Conservation (phyloP, 2,797 vertebrate genomes). For the Dallia pectoralis region DNA sequence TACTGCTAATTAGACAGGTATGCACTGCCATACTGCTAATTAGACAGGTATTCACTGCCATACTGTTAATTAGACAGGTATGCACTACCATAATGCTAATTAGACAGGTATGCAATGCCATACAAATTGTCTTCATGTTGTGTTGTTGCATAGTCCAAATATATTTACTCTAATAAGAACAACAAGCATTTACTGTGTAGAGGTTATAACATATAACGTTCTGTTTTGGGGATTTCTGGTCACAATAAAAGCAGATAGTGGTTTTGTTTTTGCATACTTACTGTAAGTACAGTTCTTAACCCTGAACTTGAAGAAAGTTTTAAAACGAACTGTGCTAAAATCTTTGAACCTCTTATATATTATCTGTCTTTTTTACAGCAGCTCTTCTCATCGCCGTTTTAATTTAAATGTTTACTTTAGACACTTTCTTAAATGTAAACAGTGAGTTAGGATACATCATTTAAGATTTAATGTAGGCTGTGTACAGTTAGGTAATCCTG, state of each 20-base stretch:
- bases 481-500: not conserved
- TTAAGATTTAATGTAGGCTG: not conserved
- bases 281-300: slow-evolving; percentile 13
- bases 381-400: not conserved
- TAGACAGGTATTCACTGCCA: too few species aligned
- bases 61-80: too few species aligned
- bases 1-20: too few species aligned
- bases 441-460: not conserved
- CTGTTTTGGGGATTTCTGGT: not conserved
- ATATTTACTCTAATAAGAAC: not conserved
- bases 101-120: not conserved
- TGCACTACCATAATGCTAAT: too few species aligned
- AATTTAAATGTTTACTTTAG: not conserved
- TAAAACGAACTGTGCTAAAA: not conserved
- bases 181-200: too few species aligned
- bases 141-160: not conserved
- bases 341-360: too few species aligned
- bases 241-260: not conserved
- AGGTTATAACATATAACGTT: too few species aligned
- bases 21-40: too few species aligned
- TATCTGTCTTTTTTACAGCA: too few species aligned
- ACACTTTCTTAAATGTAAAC: not conserved
- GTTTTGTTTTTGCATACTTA: not conserved
- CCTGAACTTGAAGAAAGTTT: slow-evolving; percentile 10
- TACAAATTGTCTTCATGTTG: not conserved